Evolutionary conservation across 2,888 invertebrate species (phyloP), one percentile per base, ranked within the genome.

Genomic region (Drosophila parthenogenetica): DNA sequence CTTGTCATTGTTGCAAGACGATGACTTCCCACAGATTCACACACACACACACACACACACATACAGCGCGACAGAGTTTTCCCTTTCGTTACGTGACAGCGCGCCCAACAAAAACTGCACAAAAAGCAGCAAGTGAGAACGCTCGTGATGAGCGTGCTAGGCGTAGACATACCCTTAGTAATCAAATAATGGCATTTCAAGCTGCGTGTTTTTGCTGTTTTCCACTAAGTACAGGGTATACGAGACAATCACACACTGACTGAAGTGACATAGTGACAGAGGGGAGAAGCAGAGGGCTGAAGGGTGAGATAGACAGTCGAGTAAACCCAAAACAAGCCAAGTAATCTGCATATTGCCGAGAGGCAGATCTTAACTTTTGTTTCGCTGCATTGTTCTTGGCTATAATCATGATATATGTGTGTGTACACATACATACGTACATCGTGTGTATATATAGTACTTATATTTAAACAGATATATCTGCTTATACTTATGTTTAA

Each of bases 21-120:
- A 48, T 81, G 85, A 75, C 81, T 87, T 81, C 87, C 87, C 87
- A 81, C 81, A 87, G 81, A 85, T 71, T 65, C 55, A 42, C 72
- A 64, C 54, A 54, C 57, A 72, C 11, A 35, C 10, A 10, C 3
- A 13, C 35, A 11, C 8, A 7, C 25, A 25, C 29, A 29, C 29
- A 29, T 8, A 17, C 53, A 59, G 55, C 50, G 71, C 51, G 59
- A 69, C 77, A 69, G 74, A 81, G 87, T 81, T 81, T 81, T 81
- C 81, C 85, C 81, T 81, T 81, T 81, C 81, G 87, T 81, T 81
- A 81, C 87, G 87, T 87, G 87, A 81, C 87, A 81, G 81, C 84
- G 87, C 81, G 73, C 77, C 77, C 73, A 63, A 46, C 59, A 57
- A 61, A 62, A 55, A 48, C 57, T 37, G n/a, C 54, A 54, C 39